Percentiles rank a stretch among this genome's conserved stretches.
Evolutionary conservation across 1,140 invertebrate genomes (phyloP).

Genomic region (Calliopsis andreniformis): DNA sequence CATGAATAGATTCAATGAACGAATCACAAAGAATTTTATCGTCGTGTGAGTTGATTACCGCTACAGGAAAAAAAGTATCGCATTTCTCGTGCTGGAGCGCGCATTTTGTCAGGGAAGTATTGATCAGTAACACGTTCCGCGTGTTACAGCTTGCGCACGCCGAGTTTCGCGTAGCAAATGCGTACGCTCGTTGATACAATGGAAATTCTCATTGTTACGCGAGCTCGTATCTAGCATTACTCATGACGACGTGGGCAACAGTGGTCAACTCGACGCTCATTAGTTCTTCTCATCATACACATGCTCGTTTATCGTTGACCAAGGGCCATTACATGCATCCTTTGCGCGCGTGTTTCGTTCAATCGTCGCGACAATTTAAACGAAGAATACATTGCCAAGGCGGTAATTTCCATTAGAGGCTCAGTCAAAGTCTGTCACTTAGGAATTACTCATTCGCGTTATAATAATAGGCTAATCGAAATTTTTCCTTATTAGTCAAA

Average conservation of each 20-base stretch:
- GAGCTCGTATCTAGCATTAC: not conserved
- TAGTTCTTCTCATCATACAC: not conserved
- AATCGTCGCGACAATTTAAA: constrained; percentile 10
- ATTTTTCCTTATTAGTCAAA: too few relatives aligned
- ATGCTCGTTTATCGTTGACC: constrained; percentile 14
- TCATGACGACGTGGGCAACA: not conserved
- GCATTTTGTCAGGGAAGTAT: constrained; percentile 20
- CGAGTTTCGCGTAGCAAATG: too few relatives aligned
- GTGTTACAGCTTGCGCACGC: not conserved
- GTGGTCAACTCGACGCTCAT: not conserved
- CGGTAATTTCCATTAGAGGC: not conserved
- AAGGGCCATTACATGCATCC: constrained; percentile 14
- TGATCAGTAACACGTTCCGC: constrained; percentile 6
- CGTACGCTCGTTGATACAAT: not conserved
- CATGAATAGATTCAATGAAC: not conserved
- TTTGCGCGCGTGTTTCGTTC: constrained; percentile 16
- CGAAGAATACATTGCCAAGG: not conserved
- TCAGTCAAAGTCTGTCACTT: not conserved
- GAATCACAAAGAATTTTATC: not conserved
- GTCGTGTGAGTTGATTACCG: not conserved
- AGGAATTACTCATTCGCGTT: too few relatives aligned
- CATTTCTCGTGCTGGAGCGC: not conserved
- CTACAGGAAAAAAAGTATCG: not conserved
- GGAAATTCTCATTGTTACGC: not conserved
- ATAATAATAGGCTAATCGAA: too few relatives aligned